phyloP scores from a whole-genome alignment of 2,797 vertebrate genomes.

The Halcyon chelicuti region DNA sequence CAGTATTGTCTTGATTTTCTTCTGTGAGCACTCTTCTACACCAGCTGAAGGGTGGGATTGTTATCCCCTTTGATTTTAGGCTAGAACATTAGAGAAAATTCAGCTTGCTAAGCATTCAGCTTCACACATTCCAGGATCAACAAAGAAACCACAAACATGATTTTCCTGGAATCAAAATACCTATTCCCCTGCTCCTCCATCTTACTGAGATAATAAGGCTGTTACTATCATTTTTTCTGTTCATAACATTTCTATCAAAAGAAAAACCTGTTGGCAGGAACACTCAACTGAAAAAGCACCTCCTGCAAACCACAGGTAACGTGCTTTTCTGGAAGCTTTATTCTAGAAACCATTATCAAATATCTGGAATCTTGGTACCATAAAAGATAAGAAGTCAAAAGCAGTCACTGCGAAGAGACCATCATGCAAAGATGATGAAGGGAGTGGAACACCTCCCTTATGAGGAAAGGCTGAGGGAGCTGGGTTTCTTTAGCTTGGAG shows the following conservation, averaged over 20 bases:
- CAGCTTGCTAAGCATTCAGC: neutral
- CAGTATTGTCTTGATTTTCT: neutral
- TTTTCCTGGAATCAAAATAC: neutral
- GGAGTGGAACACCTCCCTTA: too few species aligned
- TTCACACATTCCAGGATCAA: neutral
- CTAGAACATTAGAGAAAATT: neutral
- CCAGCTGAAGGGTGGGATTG: neutral
- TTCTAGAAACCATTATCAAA: neutral
- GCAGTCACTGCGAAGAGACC: neutral
- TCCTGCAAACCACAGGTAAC: neutral
- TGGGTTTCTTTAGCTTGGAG: too few species aligned
- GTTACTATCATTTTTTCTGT: neutral
- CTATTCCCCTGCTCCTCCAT: neutral
- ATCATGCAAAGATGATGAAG: too few species aligned
- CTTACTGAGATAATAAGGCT: neutral
- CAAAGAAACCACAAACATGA: neutral
- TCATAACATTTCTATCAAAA: neutral
- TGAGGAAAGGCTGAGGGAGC: too few species aligned
- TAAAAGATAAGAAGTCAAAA: neutral
- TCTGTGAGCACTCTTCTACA: neutral
- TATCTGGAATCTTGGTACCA: neutral
- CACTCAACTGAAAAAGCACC: neutral
- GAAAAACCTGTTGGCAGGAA: neutral
- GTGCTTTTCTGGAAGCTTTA: neutral
- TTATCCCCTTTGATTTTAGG: slow-evolving; percentile 13